Evolutionary conservation across 2,113 vertebrate species (phyloP).

Genomic region (Solenodon paradoxus): DNA sequence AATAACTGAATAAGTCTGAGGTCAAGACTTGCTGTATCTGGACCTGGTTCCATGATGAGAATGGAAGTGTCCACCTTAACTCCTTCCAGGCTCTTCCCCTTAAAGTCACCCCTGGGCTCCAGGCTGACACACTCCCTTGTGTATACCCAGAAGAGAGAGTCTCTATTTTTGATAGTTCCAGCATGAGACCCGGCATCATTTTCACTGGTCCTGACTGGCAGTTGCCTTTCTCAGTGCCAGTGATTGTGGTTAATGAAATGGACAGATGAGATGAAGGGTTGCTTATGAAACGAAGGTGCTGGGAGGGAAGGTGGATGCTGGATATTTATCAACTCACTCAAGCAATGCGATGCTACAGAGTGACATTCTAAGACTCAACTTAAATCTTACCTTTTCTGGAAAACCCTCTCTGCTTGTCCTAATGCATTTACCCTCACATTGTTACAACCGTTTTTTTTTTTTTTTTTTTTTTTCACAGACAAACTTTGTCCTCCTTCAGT

Average conservation of each 20-base stretch:
- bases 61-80: not conserved
- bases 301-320: not conserved
- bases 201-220: not conserved
- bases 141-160: not conserved
- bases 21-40: not conserved
- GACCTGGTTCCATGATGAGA: not conserved
- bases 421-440: not conserved
- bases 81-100: not conserved
- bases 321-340: not conserved
- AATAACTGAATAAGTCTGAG: not conserved
- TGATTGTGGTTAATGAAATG: not conserved
- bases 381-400: not conserved
- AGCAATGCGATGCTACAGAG: not conserved
- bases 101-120: not conserved
- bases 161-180: not conserved
- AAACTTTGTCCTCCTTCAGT: not conserved
- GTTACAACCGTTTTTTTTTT: no score
- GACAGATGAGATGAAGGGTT: not conserved
- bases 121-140: not conserved
- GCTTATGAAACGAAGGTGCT: not conserved
- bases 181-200: not conserved
- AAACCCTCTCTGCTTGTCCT: not conserved
- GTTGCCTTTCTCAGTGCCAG: not conserved
- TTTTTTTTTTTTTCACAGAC: not conserved
- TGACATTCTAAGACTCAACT: not conserved